Evolutionary conservation across 92 coral and sea anemone species (phyloP), one percentile per base, ranked within the genome.

Genomic region (Porites lobata): DNA sequence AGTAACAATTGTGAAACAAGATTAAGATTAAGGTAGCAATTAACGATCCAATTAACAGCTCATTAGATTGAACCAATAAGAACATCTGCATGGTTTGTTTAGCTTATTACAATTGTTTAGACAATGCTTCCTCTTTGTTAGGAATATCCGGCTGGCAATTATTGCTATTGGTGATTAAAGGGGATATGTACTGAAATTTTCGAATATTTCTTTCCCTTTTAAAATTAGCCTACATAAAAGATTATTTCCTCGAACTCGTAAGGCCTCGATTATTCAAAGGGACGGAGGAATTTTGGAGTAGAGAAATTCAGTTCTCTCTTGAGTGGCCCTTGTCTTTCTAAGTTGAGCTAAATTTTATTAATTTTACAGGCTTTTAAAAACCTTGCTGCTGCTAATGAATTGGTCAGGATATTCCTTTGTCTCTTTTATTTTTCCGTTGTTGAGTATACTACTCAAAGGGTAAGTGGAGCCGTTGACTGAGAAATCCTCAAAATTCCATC

Each of bases 121-220:
- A 72, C 47, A 83, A 51, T 75, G 52, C 32, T 74, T 84, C 57
- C 80, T 59, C 73, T 9, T 72, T 74, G 73, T 47, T 73, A 21
- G 52, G 15, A 74, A 84, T 75, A 84, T 84, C 87, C 87, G 87
- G 80, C 20, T 14, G 43, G 59, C 50, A 59, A 61, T 73, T 64
- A 84, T 84, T 83, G 75, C 17, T 61, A 6, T 73, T 62, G 38
- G 6, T 59, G 64, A 22, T 56, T 58, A 53, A 82, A 59, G 77
- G 6, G 86, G n/a, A 11, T 62, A 38, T 53, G 11, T 52, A 70
- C 54, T 56, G 78, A 17, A 6, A 53, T 43, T 17, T 7, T 5
- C 18, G 47, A 29, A 11, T 18, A 15, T 57, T 50, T n/a, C 22
- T 10, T 50, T 72, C 14, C 56, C 72, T 80, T 47, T 66, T 22